Evolutionary conservation across 53 echinoderm and acorn worm genomes (phyloP), one percentile per base, ranked within the genome.

Genomic region (Patiria pectinifera): DNA sequence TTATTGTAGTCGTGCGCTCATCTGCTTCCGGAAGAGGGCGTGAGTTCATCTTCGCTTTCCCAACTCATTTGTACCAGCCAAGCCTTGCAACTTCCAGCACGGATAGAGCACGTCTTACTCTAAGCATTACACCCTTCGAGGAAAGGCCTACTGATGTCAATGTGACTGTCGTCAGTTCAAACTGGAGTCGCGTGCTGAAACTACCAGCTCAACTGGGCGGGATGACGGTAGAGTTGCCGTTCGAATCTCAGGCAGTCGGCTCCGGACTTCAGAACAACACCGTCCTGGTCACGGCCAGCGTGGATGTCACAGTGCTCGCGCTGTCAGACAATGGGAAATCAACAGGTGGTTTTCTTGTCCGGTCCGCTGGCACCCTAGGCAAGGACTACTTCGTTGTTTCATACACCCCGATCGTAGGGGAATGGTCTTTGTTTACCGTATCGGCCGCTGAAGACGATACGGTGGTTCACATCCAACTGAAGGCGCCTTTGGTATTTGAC

Each of bases 381-480:
- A 10, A 19, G 8, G 93, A 93, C 19, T 93, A 93, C 72, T 87
- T 93, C 47, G 76, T 93, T 48, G 87, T 81, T 4, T 93, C 93
- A 13, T 93, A 93, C 66, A 14, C 61, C 13, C 93, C 93, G 35
- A 53, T 22, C 23, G 59, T 22, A 26, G 93, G 83, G 26, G 93
- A 93, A 45, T 93, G 82, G 87, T 93, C 93, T 2, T 81, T 80
- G 90, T 90, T 90, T 60, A 90, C 90, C 7, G 63, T 90, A 22
- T 44, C 90, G 46, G 90, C 90, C 47, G 80, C 90, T 14, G 80
- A 80, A 16, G 90, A 90, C 69, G 48, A 81, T 66, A 90, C 90
- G 13, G 8, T 48, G 69, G 82, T 90, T 47, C 45, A 69, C 5
- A 78, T 90, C 63, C 45, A 80, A 18, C 90, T 90, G 26, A 48